phyloP scores from a whole-genome alignment of 1,140 invertebrate species.

The Chymomyza costata region DNA sequence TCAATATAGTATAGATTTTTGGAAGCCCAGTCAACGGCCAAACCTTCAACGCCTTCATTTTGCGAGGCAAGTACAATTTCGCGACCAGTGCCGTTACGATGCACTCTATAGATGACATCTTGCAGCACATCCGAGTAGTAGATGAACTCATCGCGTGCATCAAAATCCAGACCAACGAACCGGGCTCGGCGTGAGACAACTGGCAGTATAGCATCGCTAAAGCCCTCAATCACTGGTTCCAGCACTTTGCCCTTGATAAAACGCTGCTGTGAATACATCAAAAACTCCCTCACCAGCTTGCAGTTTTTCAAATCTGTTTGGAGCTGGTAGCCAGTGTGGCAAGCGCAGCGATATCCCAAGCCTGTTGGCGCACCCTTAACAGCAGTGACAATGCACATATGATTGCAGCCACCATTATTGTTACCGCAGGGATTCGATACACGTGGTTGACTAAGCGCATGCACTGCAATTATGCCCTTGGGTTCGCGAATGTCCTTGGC shows the following conservation, averaged over 20 bases:
- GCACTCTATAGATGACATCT: conserved; percentile 95
- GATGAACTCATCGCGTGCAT: conserved; percentile 92
- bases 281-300: conserved; percentile 90
- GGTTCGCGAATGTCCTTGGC: conserved; percentile 88
- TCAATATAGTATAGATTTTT: conserved; percentile 99
- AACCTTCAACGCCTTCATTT: conserved; percentile 97
- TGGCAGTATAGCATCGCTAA: conserved; percentile 94
- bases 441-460: conserved; percentile 84
- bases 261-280: conserved; percentile 97
- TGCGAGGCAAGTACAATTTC: conserved; percentile 96
- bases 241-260: conserved; percentile 97
- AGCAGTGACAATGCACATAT: conserved; percentile 95
- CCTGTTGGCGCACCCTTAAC: conserved; percentile 83
- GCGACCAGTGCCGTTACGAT: conserved; percentile 89
- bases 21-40: conserved; percentile 97
- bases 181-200: conserved; percentile 92
- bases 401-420: conserved; percentile 94
- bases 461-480: conserved; percentile 88
- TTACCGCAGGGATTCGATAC: conserved; percentile 92
- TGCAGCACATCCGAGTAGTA: conserved; percentile 98
- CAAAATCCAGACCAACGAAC: conserved; percentile 98
- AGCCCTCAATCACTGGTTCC: conserved; percentile 90
- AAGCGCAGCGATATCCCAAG: conserved; percentile 94
- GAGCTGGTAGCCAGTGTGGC: conserved; percentile 91
- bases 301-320: conserved; percentile 88